Base-by-base conservation (phyloP, 2,797 vertebrate species). In the Threskiornis aethiopicus region DNA sequence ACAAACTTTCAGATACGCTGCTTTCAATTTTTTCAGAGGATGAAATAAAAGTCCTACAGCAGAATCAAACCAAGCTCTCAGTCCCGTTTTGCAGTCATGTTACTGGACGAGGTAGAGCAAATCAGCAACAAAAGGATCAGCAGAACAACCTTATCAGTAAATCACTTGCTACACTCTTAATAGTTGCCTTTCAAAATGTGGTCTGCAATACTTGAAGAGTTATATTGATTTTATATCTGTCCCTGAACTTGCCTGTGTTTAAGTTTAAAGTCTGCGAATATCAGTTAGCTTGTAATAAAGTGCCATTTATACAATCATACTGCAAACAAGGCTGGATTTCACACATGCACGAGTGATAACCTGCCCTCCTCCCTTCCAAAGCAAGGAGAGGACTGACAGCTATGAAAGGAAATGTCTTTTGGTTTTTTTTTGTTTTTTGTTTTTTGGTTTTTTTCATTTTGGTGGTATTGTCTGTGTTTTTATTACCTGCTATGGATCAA, bases 251-350 rank as follows among this genome's bases (percentile, higher is more conserved):
- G 82, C 28, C 76, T 85, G 18, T 78, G 79, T 91, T 92, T 89
- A 89, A 95, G 65, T 89, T 95, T 70, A 87, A 84, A 84, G 69
- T 88, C 78, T 81, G 54, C 15, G 42, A 96, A 81, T 84, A 93
- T 91, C 67, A 95, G 84, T 77, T 85, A 86, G 87, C 39, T 94
- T 97, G 95, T 91, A 96, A 96, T 96, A 92, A 96, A 93, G 66
- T 90, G 58, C 55, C 90, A 65, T 93, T 93, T 96, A 84, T 88
- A 94, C 58, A 96, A 92, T 93, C 80, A 79, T 78, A 88, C n/a
- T 69, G 82, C 65, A 97, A 96, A 92, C 84, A 94, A 84, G 76
- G 73, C 28, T 92, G 92, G 94, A 93, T 92, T 96, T 89, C 89
- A 96, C 2, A 4, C 54, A 55, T 58, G 67, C 81, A 65, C 5